Percentiles rank a stretch among this genome's conserved stretches.
phyloP scores from a whole-genome alignment of 2,797 vertebrate genomes.

The Borostomias antarcticus region DNA sequence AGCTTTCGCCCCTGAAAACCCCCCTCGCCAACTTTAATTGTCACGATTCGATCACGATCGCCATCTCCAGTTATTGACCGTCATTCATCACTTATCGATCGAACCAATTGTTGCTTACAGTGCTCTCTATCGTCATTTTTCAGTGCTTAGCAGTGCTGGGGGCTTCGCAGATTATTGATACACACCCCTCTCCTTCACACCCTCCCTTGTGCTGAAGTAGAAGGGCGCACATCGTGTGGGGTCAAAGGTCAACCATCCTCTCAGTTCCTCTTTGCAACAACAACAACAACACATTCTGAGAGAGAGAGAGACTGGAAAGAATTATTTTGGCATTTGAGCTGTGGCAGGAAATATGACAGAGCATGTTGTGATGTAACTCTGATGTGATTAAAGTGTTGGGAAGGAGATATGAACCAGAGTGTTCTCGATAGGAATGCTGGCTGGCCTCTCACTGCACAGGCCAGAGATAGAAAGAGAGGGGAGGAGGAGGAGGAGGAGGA shows the following conservation, averaged over 20 bases:
- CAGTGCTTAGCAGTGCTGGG: too few species aligned
- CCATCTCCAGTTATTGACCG: too few species aligned
- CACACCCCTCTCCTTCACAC: neutral
- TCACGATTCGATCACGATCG: too few species aligned
- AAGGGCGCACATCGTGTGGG: neutral
- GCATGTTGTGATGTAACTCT: constrained; percentile 9
- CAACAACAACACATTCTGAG: neutral
- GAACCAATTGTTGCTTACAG: too few species aligned
- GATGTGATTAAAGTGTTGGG: constrained; percentile 9
- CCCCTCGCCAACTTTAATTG: too few species aligned
- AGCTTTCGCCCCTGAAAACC: too few species aligned
- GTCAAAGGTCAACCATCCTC: neutral
- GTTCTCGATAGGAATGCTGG: constrained; percentile 13
- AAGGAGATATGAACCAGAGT: constrained; percentile 1
- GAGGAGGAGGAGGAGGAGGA: neutral
- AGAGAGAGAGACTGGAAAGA: neutral
- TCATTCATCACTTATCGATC: too few species aligned
- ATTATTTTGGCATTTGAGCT: neutral
- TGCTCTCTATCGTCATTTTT: too few species aligned
- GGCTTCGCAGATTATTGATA: neutral
- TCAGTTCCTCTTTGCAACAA: neutral
- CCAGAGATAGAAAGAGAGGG: neutral
- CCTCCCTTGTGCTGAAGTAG: neutral
- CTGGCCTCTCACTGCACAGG: neutral
- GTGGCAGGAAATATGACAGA: constrained; percentile 2